Percentiles rank a stretch among this genome's conserved stretches.
These are phyloP conservation scores for Sebastes trivittatus DNA, from an alignment of 2,797 vertebrate genomes.

Conservation along the genomic window DNA sequence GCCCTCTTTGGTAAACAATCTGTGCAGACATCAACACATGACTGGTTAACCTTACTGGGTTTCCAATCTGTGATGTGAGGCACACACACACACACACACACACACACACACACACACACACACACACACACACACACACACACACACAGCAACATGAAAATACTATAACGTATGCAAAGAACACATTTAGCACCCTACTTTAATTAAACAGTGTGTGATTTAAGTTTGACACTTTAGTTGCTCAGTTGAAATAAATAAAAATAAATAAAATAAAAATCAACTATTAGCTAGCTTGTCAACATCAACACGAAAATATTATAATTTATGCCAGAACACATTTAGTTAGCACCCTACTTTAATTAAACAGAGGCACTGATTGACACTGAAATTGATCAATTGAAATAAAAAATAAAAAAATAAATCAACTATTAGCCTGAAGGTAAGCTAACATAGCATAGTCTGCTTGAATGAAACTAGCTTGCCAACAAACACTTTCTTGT, in stretches of 20 bases:
- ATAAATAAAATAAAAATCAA: background rate
- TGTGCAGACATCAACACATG: constrained; percentile 14
- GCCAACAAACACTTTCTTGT: constrained; percentile 4
- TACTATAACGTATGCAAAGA: fast-evolving
- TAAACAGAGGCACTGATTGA: background rate
- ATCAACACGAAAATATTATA: background rate
- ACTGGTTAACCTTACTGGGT: constrained; percentile 2
- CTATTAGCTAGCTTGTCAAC: constrained; percentile 9
- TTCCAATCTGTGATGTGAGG: background rate
- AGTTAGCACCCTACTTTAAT: background rate
- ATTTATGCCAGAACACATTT: background rate
- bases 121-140: background rate
- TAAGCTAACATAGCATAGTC: constrained; percentile 39
- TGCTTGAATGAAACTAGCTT: constrained; percentile 65
- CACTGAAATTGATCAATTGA: background rate
- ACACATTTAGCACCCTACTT: background rate
- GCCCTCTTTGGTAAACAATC: constrained; percentile 9
- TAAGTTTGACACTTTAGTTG: background rate
- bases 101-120: background rate
- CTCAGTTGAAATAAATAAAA: background rate
- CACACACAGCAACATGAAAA: background rate
- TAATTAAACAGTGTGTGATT: background rate
- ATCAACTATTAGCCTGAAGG: constrained; percentile 5
- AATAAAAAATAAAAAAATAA: background rate
- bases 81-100: background rate